Conservation (phyloP, 1,140 invertebrate genomes). For the Hypsibius dujardini region DNA sequence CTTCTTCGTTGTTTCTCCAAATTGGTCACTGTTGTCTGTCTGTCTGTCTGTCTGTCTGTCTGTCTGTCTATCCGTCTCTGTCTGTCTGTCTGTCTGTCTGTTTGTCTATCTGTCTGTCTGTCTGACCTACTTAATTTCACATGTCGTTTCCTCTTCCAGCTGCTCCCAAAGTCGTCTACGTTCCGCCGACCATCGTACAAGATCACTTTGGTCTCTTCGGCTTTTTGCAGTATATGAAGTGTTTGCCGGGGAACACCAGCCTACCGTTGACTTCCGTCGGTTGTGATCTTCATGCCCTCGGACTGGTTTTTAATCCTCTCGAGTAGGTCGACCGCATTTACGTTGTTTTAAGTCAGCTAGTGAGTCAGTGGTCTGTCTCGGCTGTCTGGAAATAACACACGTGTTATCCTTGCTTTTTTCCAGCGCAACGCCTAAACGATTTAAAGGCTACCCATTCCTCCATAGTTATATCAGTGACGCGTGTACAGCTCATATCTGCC, state of each 20-base stretch:
- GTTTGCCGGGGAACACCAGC: neutral
- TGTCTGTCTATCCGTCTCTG: no score
- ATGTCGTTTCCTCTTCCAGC: neutral
- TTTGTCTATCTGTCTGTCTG: no score
- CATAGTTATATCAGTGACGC: slow-evolving; percentile 13
- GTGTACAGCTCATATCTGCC: slow-evolving; percentile 14
- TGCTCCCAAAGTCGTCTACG: neutral
- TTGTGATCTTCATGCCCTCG: slow-evolving; percentile 14
- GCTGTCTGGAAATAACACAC: no score
- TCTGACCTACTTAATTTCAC: neutral
- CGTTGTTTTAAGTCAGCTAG: no score
- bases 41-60: no score
- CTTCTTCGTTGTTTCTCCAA: no score
- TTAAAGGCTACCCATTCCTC: slow-evolving; percentile 16
- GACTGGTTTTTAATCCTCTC: slow-evolving; percentile 15
- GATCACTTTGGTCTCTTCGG: slow-evolving; percentile 14
- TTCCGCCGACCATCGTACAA: slow-evolving; percentile 5
- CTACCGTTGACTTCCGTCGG: slow-evolving; percentile 6
- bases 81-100: no score
- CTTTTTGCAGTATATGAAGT: slow-evolving; percentile 10
- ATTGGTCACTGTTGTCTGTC: no score
- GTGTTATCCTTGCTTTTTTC: no score
- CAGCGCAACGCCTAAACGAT: slow-evolving; percentile 14
- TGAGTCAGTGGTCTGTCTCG: no score
- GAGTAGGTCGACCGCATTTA: slow-evolving; percentile 7